These are phyloP conservation scores for Smutsia gigantea DNA, from an alignment of 2,797 vertebrate species.

Conservation along the genomic window DNA sequence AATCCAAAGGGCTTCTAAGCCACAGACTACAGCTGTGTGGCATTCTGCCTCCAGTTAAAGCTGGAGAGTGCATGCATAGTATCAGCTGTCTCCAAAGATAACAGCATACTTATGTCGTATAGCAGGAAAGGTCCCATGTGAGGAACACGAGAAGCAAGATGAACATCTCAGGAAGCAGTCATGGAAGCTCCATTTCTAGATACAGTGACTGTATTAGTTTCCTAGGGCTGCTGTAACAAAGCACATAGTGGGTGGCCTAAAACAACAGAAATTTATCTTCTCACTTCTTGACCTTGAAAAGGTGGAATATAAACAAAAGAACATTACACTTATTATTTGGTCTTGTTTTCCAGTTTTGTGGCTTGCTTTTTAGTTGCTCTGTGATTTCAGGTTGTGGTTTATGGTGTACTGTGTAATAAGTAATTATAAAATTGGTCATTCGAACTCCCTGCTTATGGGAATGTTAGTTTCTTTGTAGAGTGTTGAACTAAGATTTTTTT, in stretches of 20 bases:
- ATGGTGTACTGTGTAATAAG: not conserved
- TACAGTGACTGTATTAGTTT: not conserved
- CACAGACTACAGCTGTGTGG: not conserved
- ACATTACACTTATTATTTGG: not conserved
- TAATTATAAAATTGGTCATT: constrained; percentile 19
- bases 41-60: not conserved
- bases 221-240: not conserved
- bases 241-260: not conserved
- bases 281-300: constrained; percentile 1
- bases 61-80: not conserved
- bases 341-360: not conserved
- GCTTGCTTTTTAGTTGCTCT: not conserved
- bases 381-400: constrained; percentile 19
- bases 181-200: not conserved
- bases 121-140: not conserved
- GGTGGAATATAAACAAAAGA: not conserved
- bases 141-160: not conserved
- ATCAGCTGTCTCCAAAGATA: not conserved
- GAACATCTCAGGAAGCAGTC: not conserved
- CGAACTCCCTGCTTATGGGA: not conserved
- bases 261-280: not conserved
- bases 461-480: constrained; percentile 36
- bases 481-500: not conserved
- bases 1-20: not conserved
- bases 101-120: not conserved